Evolutionary conservation across 1,140 invertebrate species (phyloP), one percentile per base, ranked within the genome.

Genomic region (Ceratosolen solmsi): DNA sequence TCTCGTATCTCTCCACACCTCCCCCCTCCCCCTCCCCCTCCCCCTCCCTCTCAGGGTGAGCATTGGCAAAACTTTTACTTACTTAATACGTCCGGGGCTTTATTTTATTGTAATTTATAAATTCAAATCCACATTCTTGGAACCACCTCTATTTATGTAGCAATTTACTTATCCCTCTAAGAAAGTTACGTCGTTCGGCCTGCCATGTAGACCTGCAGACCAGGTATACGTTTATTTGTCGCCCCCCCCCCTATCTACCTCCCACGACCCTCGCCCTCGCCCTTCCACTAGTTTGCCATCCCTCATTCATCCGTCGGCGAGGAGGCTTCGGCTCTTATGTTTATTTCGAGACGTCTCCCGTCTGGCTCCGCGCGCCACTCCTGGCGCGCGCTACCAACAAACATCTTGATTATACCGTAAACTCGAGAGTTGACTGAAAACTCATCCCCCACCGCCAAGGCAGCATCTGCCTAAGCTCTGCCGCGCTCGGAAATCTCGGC

Each of bases 321-420:
- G n/a, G 49, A 20, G n/a, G 68, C 68, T 71, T 58, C 70, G 25
- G 56, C 36, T 81, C 79, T 75, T 75, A 75, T 75, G 78, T 73
- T 73, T 80, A 73, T 80, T 80, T 80, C 68, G 68, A 80, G 36
- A 71, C 65, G 65, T 79, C 77, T 79, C 77, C 11, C 63, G 46
- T 25, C 71, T 49, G n/a, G 2, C 46, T 49, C 46, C 22, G 20
- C 76, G 22, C 46, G 7, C 2, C n/a, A 30, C 20, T 30, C 49
- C 51, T 22, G 13, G 3, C 30, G 68, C 54, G 68, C 60, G 72
- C 51, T 65, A 82, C 36, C 63, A 82, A 82, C 80, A 82, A 76
- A 82, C 80, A 76, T 82, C 80, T 82, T 82, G 80, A 82, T 82
- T 82, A 82, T 82, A 82, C 73, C 73, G 49, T 68, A 72, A 27